Evolutionary conservation across 2,797 vertebrate species (phyloP), one percentile per base, ranked within the genome.

Genomic region (Lateolabrax maculatus): DNA sequence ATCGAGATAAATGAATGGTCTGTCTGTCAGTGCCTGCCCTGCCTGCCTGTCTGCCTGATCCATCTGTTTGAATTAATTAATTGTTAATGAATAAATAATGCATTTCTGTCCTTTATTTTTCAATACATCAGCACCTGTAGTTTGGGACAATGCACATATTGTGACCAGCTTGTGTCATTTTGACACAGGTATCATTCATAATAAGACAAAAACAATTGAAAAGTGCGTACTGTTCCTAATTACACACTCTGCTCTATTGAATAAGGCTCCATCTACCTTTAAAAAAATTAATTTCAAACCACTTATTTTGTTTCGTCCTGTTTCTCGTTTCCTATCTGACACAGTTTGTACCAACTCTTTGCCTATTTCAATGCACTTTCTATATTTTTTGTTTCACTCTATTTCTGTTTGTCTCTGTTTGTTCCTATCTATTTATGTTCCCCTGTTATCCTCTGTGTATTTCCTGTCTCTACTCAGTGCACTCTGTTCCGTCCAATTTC

Each of bases 391-490:
- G 13, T 79, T 75, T 75, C 25, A 60, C 53, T 84, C 57, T 62
- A 49, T 25, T 85, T 83, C 21, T 83, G 51, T 83, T 81, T 68
- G 64, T 83, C 68, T 84, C 19, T 68, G 51, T 84, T 86, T 79
- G 71, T 77, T 65, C 46, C 44, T 85, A 57, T 83, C 66, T 82
- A 73, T 87, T 86, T 85, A 29, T 78, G 81, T 84, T 73, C 44
- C 55, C 73, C 62, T 29, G 36, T 80, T 71, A 81, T 66, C 56
- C 79, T 79, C 46, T 67, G 27, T 86, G 71, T 85, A 84, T 83
- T 88, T 84, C 81, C 89, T 90, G 86, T 89, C 89, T 90, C 71
- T 75, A 77, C 88, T 89, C 82, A 85, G 85, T 87, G 62, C 76
- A 71, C 64, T 75, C 61, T 77, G 86, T 92, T 84, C 81, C 34